phyloP scores from a whole-genome alignment of 2,113 vertebrate genomes.

The Meriones unguiculatus region DNA sequence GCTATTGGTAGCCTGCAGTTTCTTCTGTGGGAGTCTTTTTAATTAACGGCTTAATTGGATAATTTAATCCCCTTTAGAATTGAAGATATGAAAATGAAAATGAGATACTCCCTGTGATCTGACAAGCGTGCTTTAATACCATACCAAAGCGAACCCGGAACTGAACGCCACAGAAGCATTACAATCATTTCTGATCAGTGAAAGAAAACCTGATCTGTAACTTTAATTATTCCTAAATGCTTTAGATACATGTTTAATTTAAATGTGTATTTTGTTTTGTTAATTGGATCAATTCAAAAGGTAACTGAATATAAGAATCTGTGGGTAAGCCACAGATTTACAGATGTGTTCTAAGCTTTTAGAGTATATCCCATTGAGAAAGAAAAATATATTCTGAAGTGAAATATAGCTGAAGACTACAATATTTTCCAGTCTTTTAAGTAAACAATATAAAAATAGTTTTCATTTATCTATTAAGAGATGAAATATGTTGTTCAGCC shows the following conservation, averaged over 20 bases:
- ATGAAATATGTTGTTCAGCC: constrained; percentile 40
- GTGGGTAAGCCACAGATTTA: constrained; percentile 53
- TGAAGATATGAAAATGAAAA: constrained; percentile 83
- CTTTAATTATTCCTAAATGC: constrained; percentile 81
- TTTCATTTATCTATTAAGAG: constrained; percentile 53
- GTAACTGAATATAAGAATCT: constrained; percentile 69
- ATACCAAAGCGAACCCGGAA: constrained; percentile 80
- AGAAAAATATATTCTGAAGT: constrained; percentile 54
- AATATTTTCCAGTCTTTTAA: constrained; percentile 40
- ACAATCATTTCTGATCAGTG: constrained; percentile 84
- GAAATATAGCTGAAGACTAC: constrained; percentile 5
- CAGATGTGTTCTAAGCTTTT: constrained; percentile 60
- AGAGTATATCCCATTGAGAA: constrained; percentile 50
- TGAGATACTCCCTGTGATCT: constrained; percentile 82
- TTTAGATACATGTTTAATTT: constrained; percentile 76
- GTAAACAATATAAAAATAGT: constrained; percentile 39
- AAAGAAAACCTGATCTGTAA: constrained; percentile 80
- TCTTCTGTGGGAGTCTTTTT: constrained; percentile 82
- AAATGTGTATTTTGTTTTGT: constrained; percentile 75
- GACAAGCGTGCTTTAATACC: constrained; percentile 82
- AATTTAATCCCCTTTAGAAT: constrained; percentile 87
- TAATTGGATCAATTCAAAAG: constrained; percentile 75
- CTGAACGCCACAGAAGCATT: constrained; percentile 78
- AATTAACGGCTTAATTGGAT: constrained; percentile 84
- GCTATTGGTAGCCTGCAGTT: constrained; percentile 75